These are phyloP conservation scores for Aphaenogaster floridana DNA, from an alignment of 1,140 invertebrate genomes.

Conservation along the genomic window DNA sequence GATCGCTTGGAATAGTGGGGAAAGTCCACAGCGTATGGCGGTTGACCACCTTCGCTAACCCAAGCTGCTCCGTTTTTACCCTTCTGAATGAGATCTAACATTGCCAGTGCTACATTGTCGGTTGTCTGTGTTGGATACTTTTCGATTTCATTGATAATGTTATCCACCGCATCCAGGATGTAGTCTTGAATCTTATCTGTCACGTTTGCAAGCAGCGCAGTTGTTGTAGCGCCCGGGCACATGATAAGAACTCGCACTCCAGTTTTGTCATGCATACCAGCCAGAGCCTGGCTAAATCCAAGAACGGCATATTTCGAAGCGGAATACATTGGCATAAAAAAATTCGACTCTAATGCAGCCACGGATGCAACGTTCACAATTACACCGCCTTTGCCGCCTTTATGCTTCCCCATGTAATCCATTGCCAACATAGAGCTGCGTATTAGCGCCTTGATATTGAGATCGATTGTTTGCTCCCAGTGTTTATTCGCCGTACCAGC, in stretches of 20 bases:
- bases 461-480: too few relatives aligned
- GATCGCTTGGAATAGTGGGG: conserved; percentile 21
- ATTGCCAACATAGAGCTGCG: too few relatives aligned
- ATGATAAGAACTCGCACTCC: conserved; percentile 81
- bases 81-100: conserved; percentile 83
- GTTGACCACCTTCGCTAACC: conserved; percentile 82
- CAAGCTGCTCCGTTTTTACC: conserved; percentile 84
- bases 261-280: too few relatives aligned
- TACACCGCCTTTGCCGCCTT: too few relatives aligned
- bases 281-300: too few relatives aligned
- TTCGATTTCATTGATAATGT: neutral
- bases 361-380: too few relatives aligned
- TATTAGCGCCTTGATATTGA: too few relatives aligned
- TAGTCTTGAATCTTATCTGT: neutral
- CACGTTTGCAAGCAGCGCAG: neutral
- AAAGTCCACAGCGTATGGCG: conserved; percentile 81
- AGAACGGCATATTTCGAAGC: too few relatives aligned
- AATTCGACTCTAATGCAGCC: too few relatives aligned
- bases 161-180: neutral
- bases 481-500: too few relatives aligned
- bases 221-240: conserved; percentile 85
- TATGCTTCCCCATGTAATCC: too few relatives aligned
- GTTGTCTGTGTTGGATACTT: neutral
- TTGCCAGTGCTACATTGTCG: conserved; percentile 78
- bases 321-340: too few relatives aligned